Evolutionary conservation across 2,797 vertebrate genomes (phyloP).

Genomic region (Chelmon rostratus): DNA sequence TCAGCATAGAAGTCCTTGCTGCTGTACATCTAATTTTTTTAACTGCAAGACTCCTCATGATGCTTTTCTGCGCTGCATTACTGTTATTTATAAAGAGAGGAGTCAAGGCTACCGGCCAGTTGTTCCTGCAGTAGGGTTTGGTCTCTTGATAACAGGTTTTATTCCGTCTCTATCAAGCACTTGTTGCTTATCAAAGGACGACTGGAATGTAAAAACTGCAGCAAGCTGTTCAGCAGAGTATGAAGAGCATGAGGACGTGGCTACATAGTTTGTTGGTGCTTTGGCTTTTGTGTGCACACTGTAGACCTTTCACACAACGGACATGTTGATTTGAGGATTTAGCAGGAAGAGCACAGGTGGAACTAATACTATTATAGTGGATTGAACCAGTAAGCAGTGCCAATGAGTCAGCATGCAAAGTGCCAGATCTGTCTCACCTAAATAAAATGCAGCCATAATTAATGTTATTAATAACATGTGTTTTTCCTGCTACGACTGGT

Average conservation of each 20-base stretch:
- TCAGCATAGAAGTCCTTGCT: background rate
- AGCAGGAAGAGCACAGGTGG: background rate
- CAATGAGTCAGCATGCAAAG: background rate
- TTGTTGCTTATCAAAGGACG: slow-evolving; percentile 40
- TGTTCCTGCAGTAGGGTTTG: slow-evolving; percentile 19
- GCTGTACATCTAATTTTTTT: background rate
- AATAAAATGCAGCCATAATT: background rate
- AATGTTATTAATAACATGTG: slow-evolving; percentile 12
- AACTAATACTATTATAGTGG: background rate
- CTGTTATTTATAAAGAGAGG: background rate
- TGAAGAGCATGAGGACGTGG: background rate
- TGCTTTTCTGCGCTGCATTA: background rate
- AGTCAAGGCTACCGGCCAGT: background rate
- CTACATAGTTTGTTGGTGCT: background rate
- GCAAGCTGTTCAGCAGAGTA: slow-evolving; percentile 4
- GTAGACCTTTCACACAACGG: slow-evolving; percentile 2
- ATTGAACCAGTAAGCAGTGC: background rate
- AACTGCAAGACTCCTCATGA: background rate
- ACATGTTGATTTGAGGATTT: background rate
- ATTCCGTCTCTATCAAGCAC: slow-evolving; percentile 13
- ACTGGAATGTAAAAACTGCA: slow-evolving; percentile 45
- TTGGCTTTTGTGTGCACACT: background rate
- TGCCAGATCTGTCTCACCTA: background rate
- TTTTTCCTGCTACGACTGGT: background rate
- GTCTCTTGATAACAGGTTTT: slow-evolving; percentile 13